Base-by-base conservation (phyloP, 2,113 vertebrate species). In the Pterocles orientalis region DNA sequence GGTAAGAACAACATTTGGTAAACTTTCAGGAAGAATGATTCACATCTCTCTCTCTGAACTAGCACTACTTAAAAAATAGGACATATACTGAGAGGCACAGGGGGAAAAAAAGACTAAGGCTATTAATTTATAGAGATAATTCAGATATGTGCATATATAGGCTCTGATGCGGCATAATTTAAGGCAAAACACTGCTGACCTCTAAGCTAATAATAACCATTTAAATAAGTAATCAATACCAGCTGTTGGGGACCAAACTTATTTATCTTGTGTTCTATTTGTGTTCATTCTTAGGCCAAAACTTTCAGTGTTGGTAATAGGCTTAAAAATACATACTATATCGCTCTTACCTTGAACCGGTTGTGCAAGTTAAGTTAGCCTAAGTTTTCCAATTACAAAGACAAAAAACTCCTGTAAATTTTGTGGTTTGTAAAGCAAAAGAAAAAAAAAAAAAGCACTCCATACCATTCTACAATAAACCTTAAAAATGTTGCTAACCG, bases 221-320 rank as follows among this genome's bases (percentile, higher is more conserved):
- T 88, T 58, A 83, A n/a, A 92, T 6, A 92, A 80, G 31, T 20
- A 94, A 94, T 80, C 75, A 36, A 76, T 80, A 76, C 9, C 23
- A 83, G 62, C 18, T 50, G 69, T 34, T 21, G 28, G 48, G 26
- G 23, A 85, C 24, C 33, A 90, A 76, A 50, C 21, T 53, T 56
- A 39, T 12, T 82, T 60, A 79, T 28, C 23, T 19, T 18, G 34
- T 25, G 8, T 66, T 77, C 56, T 66, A 47, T 58, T 86, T 90
- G 54, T 70, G 51, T 31, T 33, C 21, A n/a, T 34, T 82, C 84
- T 61, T 60, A 77, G 29, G 75, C 4, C 18, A 72, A 86, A 75
- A 47, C 47, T 47, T 57, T 73, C 51, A 24, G 14, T 19, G 8
- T 26, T 3, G 0, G 20, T 23, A 89, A 75, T 3, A 71, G 29